Evolutionary conservation across 1,140 invertebrate genomes (phyloP), one percentile per base, ranked within the genome.

Genomic region (Bombus polaris): DNA sequence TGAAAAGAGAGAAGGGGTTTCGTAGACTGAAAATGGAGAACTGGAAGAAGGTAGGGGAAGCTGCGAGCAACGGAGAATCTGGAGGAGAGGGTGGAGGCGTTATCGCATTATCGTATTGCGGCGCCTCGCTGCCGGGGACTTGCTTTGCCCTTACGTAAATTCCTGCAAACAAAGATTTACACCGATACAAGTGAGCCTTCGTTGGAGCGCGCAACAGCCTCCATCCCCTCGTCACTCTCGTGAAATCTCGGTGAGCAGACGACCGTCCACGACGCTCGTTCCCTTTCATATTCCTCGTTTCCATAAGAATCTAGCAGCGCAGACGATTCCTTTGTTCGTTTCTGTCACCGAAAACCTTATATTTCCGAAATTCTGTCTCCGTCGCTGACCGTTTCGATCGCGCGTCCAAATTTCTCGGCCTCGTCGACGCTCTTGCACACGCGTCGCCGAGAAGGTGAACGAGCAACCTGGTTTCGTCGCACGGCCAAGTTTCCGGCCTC

Each of bases 101-200:
- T 94, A 94, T 94, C 93, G 92, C 91, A 94, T 94, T 94, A 93
- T 94, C 91, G 92, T 91, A 92, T 92, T 92, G 93, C 89, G 93
- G 94, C 93, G 93, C 92, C 94, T 92, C 90, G 86, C 84, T 92
- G 94, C 83, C 89, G 88, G 25, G n/a, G 81, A 85, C 87, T 87
- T 80, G 85, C 86, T 83, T 81, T 89, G 83, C 87, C 88, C 91
- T 93, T 93, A 93, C 92, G 92, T 93, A 93, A 93, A 93, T 92
- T 92, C 89, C 89, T 62, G 88, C 90, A 91, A 94, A 93, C 93
- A 93, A 93, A 94, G 93, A 94, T 94, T 93, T 94, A 94, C 91
- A 88, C 91, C 88, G 91, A 94, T 93, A 87, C 79, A 85, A 89
- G 70, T 10, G n/a, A 72, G 71, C 71, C 8, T 22, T 22, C 13